Conservation (phyloP, 2,113 vertebrate species). For the Pseudorasbora parva region DNA sequence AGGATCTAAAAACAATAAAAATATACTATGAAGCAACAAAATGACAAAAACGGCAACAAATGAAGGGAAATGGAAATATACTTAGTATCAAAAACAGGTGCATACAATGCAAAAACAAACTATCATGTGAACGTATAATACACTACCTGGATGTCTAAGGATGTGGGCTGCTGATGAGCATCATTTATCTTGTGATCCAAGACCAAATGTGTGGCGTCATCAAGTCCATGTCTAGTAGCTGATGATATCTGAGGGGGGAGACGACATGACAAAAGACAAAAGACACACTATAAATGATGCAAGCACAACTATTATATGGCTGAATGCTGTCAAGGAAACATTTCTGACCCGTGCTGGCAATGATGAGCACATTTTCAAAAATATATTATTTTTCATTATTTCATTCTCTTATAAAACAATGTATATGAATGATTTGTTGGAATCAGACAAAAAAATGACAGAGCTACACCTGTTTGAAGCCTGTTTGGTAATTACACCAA, state of each 20-base stretch:
- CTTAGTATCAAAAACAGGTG: slow-evolving; percentile 17
- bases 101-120: background rate
- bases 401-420: too few species aligned
- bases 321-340: background rate
- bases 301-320: background rate
- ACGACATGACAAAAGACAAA: slow-evolving; percentile 26
- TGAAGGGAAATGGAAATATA: slow-evolving; percentile 44
- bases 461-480: too few species aligned
- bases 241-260: slow-evolving; percentile 58
- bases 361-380: too few species aligned
- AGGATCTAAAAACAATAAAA: slow-evolving; percentile 74
- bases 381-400: too few species aligned
- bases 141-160: slow-evolving; percentile 67
- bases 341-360: too few species aligned
- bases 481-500: too few species aligned
- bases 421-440: too few species aligned
- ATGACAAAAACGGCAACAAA: slow-evolving; percentile 42
- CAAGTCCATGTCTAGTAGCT: slow-evolving; percentile 50
- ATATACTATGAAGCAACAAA: slow-evolving; percentile 60
- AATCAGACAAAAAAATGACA: too few species aligned
- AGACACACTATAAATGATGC: background rate
- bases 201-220: slow-evolving; percentile 44
- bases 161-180: slow-evolving; percentile 54
- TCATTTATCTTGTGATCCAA: slow-evolving; percentile 39
- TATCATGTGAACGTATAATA: background rate